These are phyloP conservation scores for Agapornis canus DNA, from an alignment of 2,797 vertebrate species.

Conservation along the genomic window DNA sequence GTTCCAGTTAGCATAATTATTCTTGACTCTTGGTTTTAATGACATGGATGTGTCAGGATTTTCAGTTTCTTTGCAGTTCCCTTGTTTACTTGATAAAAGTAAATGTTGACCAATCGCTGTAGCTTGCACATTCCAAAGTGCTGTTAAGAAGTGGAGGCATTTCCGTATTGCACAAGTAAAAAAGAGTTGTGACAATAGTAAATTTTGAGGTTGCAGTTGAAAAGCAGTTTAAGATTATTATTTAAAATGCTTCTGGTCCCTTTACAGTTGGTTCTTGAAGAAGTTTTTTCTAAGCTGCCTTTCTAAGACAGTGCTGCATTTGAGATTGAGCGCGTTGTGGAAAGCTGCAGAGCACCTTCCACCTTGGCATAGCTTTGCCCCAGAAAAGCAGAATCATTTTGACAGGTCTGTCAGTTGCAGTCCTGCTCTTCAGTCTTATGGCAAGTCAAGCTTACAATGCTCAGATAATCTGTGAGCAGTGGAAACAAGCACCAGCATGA, in stretches of 20 bases:
- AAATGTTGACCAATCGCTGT: not conserved
- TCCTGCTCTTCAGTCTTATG: not conserved
- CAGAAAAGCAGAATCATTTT: not conserved
- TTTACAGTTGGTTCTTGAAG: not conserved
- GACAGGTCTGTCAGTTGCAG: not conserved
- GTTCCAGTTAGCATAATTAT: not conserved
- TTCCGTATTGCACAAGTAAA: not conserved
- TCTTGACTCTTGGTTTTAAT: not conserved
- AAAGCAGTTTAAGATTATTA: not conserved
- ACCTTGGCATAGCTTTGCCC: not conserved
- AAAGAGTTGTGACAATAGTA: not conserved
- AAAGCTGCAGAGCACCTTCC: not conserved
- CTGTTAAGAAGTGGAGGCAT: not conserved
- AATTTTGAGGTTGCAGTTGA: not conserved
- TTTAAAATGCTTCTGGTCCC: not conserved
- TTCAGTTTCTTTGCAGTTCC: not conserved
- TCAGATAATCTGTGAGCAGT: not conserved
- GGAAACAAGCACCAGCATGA: not conserved
- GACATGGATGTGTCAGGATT: not conserved
- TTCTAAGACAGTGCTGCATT: not conserved
- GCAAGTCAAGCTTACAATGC: not conserved
- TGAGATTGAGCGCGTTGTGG: not conserved
- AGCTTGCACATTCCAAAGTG: not conserved
- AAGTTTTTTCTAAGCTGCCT: not conserved
- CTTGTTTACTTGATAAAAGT: not conserved